A percentile compares a stretch with the other conserved stretches of the same genome.
Conservation (phyloP, 2,113 vertebrate species). For the Rhinolophus ferrumequinum region DNA sequence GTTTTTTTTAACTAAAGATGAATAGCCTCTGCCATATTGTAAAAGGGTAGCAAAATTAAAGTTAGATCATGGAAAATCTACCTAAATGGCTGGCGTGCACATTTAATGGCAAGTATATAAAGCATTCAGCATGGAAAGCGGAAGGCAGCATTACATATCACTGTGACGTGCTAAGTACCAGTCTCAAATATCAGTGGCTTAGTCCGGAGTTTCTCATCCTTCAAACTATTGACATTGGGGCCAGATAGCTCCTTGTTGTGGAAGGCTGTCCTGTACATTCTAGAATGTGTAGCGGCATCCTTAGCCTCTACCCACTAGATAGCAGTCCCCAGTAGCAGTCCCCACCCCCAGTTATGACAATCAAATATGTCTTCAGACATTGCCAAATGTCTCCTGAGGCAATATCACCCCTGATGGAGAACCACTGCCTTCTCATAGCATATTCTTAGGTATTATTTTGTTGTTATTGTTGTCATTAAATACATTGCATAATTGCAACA, state of each 20-base stretch:
- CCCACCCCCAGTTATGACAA: neutral
- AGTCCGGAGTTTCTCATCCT: neutral
- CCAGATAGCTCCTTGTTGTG: neutral
- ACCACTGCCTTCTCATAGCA: neutral
- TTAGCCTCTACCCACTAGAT: neutral
- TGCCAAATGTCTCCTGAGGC: neutral
- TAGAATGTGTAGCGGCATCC: neutral
- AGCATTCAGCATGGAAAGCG: neutral
- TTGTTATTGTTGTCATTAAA: neutral
- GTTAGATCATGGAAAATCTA: constrained; percentile 29
- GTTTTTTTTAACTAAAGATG: neutral
- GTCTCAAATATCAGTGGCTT: neutral
- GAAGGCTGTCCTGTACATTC: neutral
- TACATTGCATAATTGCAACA: neutral
- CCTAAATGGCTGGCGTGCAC: neutral
- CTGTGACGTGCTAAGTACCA: neutral
- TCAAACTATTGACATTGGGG: neutral
- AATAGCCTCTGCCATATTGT: neutral
- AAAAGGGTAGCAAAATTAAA: constrained; percentile 39
- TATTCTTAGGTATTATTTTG: neutral
- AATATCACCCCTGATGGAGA: neutral
- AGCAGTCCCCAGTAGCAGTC: neutral
- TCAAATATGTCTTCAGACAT: neutral
- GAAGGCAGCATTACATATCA: neutral
- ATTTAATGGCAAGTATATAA: neutral